Evolutionary conservation across 2,797 vertebrate species (phyloP), one percentile per base, ranked within the genome.

Genomic region (Poeciliopsis turneri): DNA sequence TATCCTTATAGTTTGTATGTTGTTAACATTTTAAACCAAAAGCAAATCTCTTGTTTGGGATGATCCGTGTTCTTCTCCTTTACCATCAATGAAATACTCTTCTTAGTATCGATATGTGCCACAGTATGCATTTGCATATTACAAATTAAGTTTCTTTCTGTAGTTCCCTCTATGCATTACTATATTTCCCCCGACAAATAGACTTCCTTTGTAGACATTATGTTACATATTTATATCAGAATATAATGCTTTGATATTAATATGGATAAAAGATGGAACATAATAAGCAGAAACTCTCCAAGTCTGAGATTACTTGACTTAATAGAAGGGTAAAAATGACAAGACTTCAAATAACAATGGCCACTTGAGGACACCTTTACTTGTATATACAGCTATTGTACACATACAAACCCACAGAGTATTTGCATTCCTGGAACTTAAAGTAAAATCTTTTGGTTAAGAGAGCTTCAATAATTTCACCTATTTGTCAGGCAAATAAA

Each of bases 311-410:
- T 66, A 46, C 39, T 46, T 74, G 39, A 5, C 5, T 49, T 33
- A 23, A 39, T 74, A 30, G 45, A 76, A 18, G 18, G 47, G 45
- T 39, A 64, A 45, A 53, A 75, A 30, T 5, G 69, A 72, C 13
- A 46, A 79, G n/a, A 82, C 78, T 86, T 80, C 33, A 66, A 83
- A 75, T 78, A 82, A 81, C 78, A 89, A 76, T 86, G 75, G 83
- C 85, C 90, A 93, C 82, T 91, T 90, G 59, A 85, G 82, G 86
- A 95, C 92, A 94, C 84, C 84, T 95, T 95, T 95, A 94, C 95
- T 94, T 89, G 76, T 95, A 95, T 95, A 90, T 95, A 95, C 95
- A 95, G 75, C 86, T 95, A 94, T 92, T 87, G 78, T 95, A 95
- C 93, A 95, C 92, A 91, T 91, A 92, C 91, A 94, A 94, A 93